Conservation (phyloP, 2,797 vertebrate species). For the Gymnothorax javanicus region DNA sequence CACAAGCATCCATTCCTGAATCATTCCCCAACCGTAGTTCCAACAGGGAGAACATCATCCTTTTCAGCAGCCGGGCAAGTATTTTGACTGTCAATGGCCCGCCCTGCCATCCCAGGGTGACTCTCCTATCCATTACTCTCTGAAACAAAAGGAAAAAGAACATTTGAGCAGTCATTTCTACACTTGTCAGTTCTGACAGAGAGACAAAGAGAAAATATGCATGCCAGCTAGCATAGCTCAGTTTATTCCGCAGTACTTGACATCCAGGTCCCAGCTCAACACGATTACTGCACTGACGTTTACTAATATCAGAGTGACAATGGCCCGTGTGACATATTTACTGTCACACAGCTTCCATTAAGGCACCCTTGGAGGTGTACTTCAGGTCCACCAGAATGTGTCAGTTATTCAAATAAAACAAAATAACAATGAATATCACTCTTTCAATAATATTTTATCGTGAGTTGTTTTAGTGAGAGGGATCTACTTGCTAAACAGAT, state of each 20-base stretch:
- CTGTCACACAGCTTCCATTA: not conserved
- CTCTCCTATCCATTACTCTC: constrained; percentile 29
- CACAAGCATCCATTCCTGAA: not conserved
- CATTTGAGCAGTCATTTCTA: constrained; percentile 13
- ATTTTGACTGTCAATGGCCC: constrained; percentile 4
- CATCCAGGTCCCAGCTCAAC: constrained; percentile 9
- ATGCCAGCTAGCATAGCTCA: not conserved
- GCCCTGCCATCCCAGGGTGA: constrained; percentile 19
- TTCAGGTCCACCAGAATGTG: not conserved
- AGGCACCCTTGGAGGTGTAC: not conserved
- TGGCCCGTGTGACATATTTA: not conserved
- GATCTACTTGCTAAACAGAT: not conserved
- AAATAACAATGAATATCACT: not conserved
- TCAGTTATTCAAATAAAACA: not conserved
- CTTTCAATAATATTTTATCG: not conserved
- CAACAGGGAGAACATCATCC: constrained; percentile 5
- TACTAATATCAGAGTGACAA: not conserved
- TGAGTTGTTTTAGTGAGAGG: not conserved
- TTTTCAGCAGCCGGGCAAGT: not conserved
- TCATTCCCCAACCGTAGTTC: not conserved
- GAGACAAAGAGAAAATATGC: not conserved
- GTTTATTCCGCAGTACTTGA: not conserved
- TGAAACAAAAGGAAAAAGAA: constrained; percentile 23
- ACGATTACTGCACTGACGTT: not conserved
- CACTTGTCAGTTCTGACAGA: not conserved